These are phyloP conservation scores for Hirtodrosophila cameraria DNA, from an alignment of 2,888 invertebrate genomes.

Conservation along the genomic window DNA sequence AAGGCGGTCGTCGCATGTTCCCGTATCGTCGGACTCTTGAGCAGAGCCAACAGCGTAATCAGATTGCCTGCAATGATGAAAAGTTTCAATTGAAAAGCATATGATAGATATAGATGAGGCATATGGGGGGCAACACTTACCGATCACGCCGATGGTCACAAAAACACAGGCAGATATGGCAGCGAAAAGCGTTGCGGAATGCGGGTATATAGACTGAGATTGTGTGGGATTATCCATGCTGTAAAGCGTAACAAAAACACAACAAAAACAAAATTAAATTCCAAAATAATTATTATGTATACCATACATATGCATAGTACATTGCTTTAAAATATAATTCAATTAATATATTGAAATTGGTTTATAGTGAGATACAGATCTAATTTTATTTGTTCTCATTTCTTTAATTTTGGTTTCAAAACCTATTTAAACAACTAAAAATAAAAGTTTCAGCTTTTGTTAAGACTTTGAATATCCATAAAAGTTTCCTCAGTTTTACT, in stretches of 20 bases:
- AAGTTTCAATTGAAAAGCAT: background rate
- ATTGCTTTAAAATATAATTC: too few species aligned
- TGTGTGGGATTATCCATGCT: slow-evolving; percentile 67
- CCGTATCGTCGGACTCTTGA: slow-evolving; percentile 91
- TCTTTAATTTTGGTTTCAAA: too few species aligned
- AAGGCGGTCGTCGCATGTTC: slow-evolving; percentile 94
- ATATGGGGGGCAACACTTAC: slow-evolving; percentile 85
- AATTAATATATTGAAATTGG: too few species aligned
- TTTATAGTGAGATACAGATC: too few species aligned
- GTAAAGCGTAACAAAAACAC: slow-evolving; percentile 19
- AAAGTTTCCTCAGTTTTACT: too few species aligned
- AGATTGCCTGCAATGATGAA: slow-evolving; percentile 88
- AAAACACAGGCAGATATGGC: slow-evolving; percentile 92
- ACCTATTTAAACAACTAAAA: too few species aligned
- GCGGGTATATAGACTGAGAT: slow-evolving; percentile 86
- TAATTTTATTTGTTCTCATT: too few species aligned
- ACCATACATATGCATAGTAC: too few species aligned
- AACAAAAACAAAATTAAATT: too few species aligned
- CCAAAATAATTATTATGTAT: too few species aligned
- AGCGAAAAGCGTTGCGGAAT: slow-evolving; percentile 90
- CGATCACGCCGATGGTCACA: slow-evolving; percentile 90
- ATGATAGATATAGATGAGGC: background rate
- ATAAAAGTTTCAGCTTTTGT: too few species aligned
- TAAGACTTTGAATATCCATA: too few species aligned
- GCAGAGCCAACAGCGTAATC: slow-evolving; percentile 91